phyloP scores from a whole-genome alignment of 37 sponge, comb jelly and placozoan species.

The Ephydatia muelleri region DNA sequence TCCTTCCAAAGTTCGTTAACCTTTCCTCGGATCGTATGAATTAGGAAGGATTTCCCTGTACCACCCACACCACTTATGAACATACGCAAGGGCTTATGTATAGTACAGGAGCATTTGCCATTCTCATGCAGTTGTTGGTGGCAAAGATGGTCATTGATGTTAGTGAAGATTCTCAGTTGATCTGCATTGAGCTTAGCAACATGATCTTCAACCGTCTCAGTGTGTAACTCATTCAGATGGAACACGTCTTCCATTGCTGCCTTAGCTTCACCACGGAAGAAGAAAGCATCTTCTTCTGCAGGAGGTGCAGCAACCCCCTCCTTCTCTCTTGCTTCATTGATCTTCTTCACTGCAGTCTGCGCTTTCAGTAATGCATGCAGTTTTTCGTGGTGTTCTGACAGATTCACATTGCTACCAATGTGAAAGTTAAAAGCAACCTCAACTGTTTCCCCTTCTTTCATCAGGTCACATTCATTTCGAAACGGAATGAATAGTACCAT shows the following conservation, averaged over 20 bases:
- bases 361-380: constrained; percentile 42
- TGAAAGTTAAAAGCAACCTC: constrained; percentile 28
- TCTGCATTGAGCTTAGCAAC: constrained; percentile 26
- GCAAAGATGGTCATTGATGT: not conserved
- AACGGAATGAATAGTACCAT: constrained; percentile 40
- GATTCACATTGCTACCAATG: not conserved
- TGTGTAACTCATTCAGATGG: not conserved
- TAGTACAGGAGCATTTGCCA: not conserved
- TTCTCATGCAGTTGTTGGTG: not conserved
- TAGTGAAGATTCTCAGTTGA: constrained; percentile 11
- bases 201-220: constrained; percentile 1
- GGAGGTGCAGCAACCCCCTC: not conserved
- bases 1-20: not conserved
- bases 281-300: constrained; percentile 19
- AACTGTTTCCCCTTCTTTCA: constrained; percentile 28
- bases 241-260: constrained; percentile 36
- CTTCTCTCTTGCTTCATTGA: constrained; percentile 42
- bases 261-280: constrained; percentile 43
- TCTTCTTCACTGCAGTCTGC: constrained; percentile 7
- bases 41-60: constrained; percentile 60
- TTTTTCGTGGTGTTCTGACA: constrained; percentile 17
- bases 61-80: constrained; percentile 58
- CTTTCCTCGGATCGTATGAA: constrained; percentile 14
- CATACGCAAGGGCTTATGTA: constrained; percentile 7
- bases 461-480: constrained; percentile 17